phyloP scores from a whole-genome alignment of 2,888 invertebrate genomes.

The Zygothrica quintamaculata region DNA sequence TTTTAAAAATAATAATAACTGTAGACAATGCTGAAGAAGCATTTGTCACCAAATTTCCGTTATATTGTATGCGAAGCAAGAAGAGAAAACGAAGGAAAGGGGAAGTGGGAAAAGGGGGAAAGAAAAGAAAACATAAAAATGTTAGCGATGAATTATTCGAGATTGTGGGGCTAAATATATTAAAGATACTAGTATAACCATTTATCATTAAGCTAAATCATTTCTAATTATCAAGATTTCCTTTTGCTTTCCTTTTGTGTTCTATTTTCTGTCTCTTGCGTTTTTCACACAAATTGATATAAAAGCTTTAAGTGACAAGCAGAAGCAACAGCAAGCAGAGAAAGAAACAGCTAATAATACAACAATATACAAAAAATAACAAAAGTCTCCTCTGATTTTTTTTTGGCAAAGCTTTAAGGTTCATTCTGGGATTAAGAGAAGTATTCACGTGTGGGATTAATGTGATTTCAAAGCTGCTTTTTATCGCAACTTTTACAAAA shows the following conservation, averaged over 20 bases:
- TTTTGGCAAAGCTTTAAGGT: too few relatives aligned
- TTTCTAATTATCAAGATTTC: constrained; percentile 13
- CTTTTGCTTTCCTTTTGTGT: neutral
- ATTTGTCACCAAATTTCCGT: neutral
- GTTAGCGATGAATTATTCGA: too few relatives aligned
- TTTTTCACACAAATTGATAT: neutral
- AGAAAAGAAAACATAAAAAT: neutral
- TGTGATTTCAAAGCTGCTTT: too few relatives aligned
- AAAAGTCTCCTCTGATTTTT: too few relatives aligned
- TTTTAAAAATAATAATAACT: neutral
- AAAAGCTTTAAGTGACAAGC: neutral
- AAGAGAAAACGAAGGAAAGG: neutral
- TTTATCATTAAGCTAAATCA: constrained; percentile 27
- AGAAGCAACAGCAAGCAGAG: too few relatives aligned
- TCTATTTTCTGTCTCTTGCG: too few relatives aligned
- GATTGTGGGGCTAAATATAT: neutral
- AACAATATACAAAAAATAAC: too few relatives aligned
- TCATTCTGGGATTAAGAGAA: too few relatives aligned
- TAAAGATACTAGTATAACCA: constrained; percentile 8
- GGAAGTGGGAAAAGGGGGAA: neutral
- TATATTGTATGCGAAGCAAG: constrained; percentile 25
- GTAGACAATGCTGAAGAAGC: neutral
- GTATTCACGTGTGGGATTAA: too few relatives aligned
- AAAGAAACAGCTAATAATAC: too few relatives aligned
- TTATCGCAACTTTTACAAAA: too few relatives aligned